Evolutionary conservation across 1,140 invertebrate species (phyloP), one percentile per base, ranked within the genome.

Genomic region (Harpegnathos saltator): DNA sequence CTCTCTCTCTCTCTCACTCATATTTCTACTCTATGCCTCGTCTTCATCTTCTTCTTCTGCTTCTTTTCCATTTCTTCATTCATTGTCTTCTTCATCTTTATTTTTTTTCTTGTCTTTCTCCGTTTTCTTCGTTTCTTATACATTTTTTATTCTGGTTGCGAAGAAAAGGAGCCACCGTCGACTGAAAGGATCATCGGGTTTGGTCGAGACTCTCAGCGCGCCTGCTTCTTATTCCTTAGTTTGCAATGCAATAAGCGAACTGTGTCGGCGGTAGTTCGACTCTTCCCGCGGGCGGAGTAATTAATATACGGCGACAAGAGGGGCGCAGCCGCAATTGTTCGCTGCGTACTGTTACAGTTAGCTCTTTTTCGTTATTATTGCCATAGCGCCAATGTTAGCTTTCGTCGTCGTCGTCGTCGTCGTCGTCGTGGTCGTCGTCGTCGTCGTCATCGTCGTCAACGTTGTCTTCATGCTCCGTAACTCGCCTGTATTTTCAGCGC

Each of bases 181-280:
- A 69, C 14, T 68, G 73, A 81, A 87, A 84, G 74, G 85, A 88
- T 87, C 74, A 86, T 85, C 75, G 82, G 71, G 54, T 61, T 54
- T 38, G 59, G 71, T 68, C 62, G 33, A 82, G 69, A 77, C 65
- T 33, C 29, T 65, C 61, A 68, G 54, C 62, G 50, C 22, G 24
- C 59, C 29, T 19, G 61, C 38, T 69, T 81, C 68, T 72, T 82
- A 74, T 59, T 22, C 29, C 29, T 87, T 81, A 81, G 85, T 87
- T 88, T 85, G 75, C 82, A 85, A 87, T 84, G 85, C 85, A 82
- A 88, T 86, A 84, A 86, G 75, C 75, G 58, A 82, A 63, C 82
- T 72, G n/a, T 50, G 44, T 26, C 29, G 44, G 48, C 62, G 54
- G 54, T 26, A 24, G 22, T 63, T 72, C 48, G 66, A 58, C 52